Base-by-base conservation (phyloP, 2,113 vertebrate species). In the Etheostoma spectabile region DNA sequence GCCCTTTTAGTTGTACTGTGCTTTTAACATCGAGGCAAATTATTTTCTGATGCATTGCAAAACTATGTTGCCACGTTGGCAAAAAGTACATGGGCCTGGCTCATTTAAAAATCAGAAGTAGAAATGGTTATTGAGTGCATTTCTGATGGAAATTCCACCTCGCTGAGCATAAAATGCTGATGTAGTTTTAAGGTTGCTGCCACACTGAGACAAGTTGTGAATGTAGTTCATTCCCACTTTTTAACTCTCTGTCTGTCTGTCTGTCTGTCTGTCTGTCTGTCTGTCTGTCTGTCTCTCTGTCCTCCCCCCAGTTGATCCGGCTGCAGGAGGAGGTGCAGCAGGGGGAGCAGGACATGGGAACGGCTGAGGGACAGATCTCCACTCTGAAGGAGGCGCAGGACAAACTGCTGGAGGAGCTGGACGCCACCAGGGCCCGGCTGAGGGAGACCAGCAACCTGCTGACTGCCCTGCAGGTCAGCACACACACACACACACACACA, bases 381-480 rank as follows among this genome's bases (percentile, higher is more conserved):
- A 96, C 91, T 35, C 96, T 99, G 88, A 97, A 98, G 79, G 96
- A 98, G 85, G 96, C 97, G 35, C 97, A 98, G 90, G 96, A 97
- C 93, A 97, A 97, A 84, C 96, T 99, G 74, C 96, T 98, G 74
- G 96, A 97, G 74, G 98, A 99, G 79, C 92, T 99, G 22, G 97
- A 99, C n/a, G 91, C 96, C 70, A 97, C 97, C 7, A 95, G 96
- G 90, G 95, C 93, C 83, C 95, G 96, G 49, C 94, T 99, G 67
- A 94, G 97, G 79, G 97, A 99, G 88, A 97, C 97, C 84, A 97
- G 96, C 86, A 97, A 98, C 92, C 95, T 97, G n/a, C 93, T 99
- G 19, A 95, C 96, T 13, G 96, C 96, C 38, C 93, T 96, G 87
- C 97, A 99, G 97, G 98, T 99, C 92, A 52, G 65, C 35, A 42